Conservation (phyloP, 2,797 vertebrate genomes). For the Iguana delicatissima region DNA sequence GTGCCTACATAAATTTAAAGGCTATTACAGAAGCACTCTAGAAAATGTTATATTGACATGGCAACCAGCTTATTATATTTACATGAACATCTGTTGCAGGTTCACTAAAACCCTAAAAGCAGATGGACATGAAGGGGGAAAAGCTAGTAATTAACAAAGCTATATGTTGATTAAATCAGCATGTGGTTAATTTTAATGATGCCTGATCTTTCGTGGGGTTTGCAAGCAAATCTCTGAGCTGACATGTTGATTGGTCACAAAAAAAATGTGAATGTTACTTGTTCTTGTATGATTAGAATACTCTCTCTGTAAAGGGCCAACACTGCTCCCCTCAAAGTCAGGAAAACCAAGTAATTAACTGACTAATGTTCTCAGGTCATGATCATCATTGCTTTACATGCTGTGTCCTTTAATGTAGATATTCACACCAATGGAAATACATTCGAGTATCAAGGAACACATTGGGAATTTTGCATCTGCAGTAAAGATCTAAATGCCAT, state of each 20-base stretch:
- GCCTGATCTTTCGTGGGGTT: slow-evolving; percentile 73
- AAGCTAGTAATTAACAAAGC: slow-evolving; percentile 82
- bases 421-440: not conserved
- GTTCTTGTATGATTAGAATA: not conserved
- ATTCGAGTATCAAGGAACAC: not conserved
- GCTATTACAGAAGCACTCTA: slow-evolving; percentile 59
- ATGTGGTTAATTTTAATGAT: slow-evolving; percentile 81
- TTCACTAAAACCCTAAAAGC: slow-evolving; percentile 79
- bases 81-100: slow-evolving; percentile 84
- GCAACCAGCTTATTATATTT: slow-evolving; percentile 79
- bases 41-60: slow-evolving; percentile 75
- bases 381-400: slow-evolving; percentile 1
- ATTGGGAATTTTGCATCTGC: not conserved
- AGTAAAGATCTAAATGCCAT: not conserved
- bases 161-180: slow-evolving; percentile 84
- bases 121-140: slow-evolving; percentile 80
- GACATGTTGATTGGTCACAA: slow-evolving; percentile 36
- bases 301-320: fast-evolving
- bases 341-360: not conserved
- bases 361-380: not conserved
- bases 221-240: slow-evolving; percentile 55
- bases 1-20: slow-evolving; percentile 57
- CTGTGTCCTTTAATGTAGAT: slow-evolving; percentile 17
- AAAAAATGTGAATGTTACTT: not conserved
- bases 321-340: not conserved